A percentile compares a stretch with the other conserved stretches of the same genome.
phyloP scores from a whole-genome alignment of 1,140 invertebrate genomes.

The Microplitis mediator region DNA sequence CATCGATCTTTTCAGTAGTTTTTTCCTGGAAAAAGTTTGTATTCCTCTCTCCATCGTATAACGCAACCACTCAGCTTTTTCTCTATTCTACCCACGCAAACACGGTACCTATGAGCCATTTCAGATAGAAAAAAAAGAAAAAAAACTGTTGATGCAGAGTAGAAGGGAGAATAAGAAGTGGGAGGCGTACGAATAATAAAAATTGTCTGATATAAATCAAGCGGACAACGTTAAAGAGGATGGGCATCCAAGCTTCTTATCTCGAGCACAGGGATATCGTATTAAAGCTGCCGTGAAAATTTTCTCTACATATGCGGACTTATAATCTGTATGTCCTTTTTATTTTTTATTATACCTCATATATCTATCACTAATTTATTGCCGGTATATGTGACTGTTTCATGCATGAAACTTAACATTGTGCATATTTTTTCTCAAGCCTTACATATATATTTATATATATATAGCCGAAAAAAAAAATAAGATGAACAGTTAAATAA shows the following conservation, averaged over 20 bases:
- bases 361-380: not conserved
- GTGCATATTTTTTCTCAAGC: too few species aligned
- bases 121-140: slow-evolving; percentile 41
- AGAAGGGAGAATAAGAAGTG: slow-evolving; percentile 30
- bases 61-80: slow-evolving; percentile 13
- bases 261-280: slow-evolving; percentile 51
- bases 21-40: slow-evolving; percentile 42
- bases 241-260: slow-evolving; percentile 57
- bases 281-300: slow-evolving; percentile 58
- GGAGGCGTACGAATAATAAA: slow-evolving; percentile 60
- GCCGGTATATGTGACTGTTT: not conserved
- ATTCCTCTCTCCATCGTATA: slow-evolving; percentile 21
- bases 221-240: slow-evolving; percentile 48
- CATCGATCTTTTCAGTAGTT: slow-evolving; percentile 25
- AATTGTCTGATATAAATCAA: slow-evolving; percentile 60
- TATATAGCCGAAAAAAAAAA: too few species aligned
- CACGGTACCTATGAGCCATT: slow-evolving; percentile 18
- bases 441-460: too few species aligned
- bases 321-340: too few species aligned
- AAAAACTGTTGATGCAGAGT: slow-evolving; percentile 7
- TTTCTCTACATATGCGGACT: slow-evolving; percentile 37
- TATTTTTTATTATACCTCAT: not conserved
- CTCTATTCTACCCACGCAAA: slow-evolving; percentile 8
- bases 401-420: not conserved
- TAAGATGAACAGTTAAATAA: too few species aligned